Evolutionary conservation across 2,888 invertebrate genomes (phyloP).

Genomic region (Boloria selene): DNA sequence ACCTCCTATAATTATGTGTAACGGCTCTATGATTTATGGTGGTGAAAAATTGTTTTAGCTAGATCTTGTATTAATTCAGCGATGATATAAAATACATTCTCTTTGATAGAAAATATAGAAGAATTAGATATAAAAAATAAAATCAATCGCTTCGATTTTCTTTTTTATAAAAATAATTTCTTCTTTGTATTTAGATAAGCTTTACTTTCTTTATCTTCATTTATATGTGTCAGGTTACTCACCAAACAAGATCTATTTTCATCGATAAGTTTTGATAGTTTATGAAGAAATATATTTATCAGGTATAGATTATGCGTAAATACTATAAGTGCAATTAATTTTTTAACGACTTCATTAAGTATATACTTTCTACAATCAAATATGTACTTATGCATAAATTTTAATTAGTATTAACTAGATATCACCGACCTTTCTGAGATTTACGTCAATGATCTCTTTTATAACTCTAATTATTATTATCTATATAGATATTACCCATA

Average conservation of each 20-base stretch:
- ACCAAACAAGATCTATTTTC: background rate
- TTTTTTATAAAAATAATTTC: too few species aligned
- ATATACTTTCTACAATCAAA: constrained; percentile 13
- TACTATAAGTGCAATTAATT: background rate
- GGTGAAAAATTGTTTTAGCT: too few species aligned
- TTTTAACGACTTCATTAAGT: background rate
- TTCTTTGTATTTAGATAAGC: too few species aligned
- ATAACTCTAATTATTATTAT: constrained; percentile 23
- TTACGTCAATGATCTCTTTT: constrained; percentile 32
- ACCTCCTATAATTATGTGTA: too few species aligned
- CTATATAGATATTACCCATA: background rate
- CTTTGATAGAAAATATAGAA: too few species aligned
- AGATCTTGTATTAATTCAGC: too few species aligned
- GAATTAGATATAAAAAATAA: too few species aligned
- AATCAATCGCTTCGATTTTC: too few species aligned
- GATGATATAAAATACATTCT: too few species aligned
- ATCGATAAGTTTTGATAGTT: too few species aligned
- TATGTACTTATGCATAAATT: constrained; percentile 12
- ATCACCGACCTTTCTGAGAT: constrained; percentile 15
- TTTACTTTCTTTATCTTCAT: too few species aligned
- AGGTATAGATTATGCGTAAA: background rate
- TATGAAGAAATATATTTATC: background rate
- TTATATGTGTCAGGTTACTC: background rate
- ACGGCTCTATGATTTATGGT: too few species aligned
- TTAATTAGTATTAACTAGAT: constrained; percentile 18